These are phyloP conservation scores for Nothocercus nigrocapillus DNA, from an alignment of 2,113 vertebrate genomes.

Conservation along the genomic window DNA sequence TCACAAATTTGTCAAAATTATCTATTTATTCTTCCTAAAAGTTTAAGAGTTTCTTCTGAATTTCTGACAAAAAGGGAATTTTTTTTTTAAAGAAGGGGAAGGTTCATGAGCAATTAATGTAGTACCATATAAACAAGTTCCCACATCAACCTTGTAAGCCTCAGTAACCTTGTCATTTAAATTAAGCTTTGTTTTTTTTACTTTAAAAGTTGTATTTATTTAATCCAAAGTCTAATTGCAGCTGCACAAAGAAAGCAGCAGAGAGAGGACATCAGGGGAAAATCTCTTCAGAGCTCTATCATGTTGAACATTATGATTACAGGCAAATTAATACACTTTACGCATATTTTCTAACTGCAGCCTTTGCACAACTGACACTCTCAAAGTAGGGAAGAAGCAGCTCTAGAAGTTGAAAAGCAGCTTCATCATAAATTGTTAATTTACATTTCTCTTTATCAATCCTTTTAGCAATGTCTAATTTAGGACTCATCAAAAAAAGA, in stretches of 20 bases:
- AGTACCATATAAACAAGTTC: background rate
- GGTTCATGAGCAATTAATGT: constrained; percentile 17
- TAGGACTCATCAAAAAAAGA: background rate
- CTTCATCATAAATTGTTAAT: constrained; percentile 46
- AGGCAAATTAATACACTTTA: constrained; percentile 11
- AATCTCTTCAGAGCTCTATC: background rate
- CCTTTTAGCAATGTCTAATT: constrained; percentile 34
- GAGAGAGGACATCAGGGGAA: background rate
- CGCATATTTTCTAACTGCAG: constrained; percentile 48
- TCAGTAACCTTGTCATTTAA: background rate
- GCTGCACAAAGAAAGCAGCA: background rate
- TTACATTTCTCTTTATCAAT: constrained; percentile 49
- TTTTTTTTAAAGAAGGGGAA: background rate
- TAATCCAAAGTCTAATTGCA: background rate
- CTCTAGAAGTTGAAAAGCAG: constrained; percentile 50
- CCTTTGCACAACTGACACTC: constrained; percentile 46
- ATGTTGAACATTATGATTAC: constrained; percentile 20
- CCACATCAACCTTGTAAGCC: background rate
- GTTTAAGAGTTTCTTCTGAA: constrained; percentile 1
- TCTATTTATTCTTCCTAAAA: constrained; percentile 22
- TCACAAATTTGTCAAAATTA: background rate
- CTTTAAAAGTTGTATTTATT: background rate
- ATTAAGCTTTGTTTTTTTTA: background rate
- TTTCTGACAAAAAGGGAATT: background rate
- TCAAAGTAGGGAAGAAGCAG: background rate